Evolutionary conservation across 2,888 invertebrate genomes (phyloP).

Genomic region (Meteorus colon): DNA sequence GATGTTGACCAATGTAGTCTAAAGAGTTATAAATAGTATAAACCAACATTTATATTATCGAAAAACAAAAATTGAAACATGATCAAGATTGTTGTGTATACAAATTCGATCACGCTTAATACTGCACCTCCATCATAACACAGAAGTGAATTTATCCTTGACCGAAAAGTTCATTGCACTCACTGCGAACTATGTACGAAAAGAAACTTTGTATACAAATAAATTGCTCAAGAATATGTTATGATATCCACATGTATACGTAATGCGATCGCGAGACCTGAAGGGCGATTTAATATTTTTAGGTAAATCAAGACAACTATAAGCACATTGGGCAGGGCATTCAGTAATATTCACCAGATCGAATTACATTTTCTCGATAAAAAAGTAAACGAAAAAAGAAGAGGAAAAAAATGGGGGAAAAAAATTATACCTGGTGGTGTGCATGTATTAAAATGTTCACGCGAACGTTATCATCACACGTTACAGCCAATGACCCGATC

Average conservation of each 20-base stretch:
- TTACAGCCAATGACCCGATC: constrained; percentile 31
- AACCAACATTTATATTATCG: neutral
- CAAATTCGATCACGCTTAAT: neutral
- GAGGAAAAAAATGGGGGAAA: neutral
- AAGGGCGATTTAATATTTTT: neutral
- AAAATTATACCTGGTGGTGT: neutral
- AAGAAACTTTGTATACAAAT: constrained; percentile 18
- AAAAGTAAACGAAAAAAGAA: neutral
- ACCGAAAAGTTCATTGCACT: constrained; percentile 11
- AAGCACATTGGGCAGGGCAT: constrained; percentile 20
- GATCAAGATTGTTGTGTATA: neutral
- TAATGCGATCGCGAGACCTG: neutral
- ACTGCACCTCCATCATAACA: constrained; percentile 1
- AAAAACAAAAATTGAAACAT: neutral
- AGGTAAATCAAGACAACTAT: neutral
- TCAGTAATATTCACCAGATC: neutral
- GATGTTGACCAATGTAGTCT: no score
- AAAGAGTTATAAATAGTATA: neutral
- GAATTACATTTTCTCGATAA: constrained; percentile 7
- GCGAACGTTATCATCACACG: constrained; percentile 9
- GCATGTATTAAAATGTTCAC: constrained; percentile 19
- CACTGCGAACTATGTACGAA: neutral
- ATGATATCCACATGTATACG: neutral
- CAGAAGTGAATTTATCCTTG: constrained; percentile 6
- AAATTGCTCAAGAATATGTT: neutral